Evolutionary conservation across 2,888 invertebrate genomes (phyloP).

Genomic region (Epsilonema sp.): DNA sequence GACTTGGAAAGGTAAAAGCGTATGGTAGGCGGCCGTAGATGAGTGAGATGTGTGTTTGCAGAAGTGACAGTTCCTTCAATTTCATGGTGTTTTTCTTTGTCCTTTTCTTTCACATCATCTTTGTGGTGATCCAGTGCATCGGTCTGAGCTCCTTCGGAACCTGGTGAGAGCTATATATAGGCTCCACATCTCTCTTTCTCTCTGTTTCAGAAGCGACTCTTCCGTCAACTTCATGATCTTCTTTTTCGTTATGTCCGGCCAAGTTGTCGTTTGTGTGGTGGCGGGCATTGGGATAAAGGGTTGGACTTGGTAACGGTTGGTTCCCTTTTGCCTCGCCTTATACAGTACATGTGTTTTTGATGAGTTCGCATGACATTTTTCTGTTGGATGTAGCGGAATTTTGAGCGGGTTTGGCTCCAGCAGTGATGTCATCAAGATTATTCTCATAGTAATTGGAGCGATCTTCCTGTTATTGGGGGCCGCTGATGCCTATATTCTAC

Average conservation of each 20-base stretch:
- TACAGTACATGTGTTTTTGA: too few relatives aligned
- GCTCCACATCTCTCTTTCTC: conserved; percentile 13
- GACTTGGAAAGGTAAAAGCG: too few relatives aligned
- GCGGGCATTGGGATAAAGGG: not conserved
- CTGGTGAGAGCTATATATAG: not conserved
- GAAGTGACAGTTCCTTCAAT: conserved; percentile 95
- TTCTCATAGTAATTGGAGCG: too few relatives aligned
- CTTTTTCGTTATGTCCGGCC: conserved; percentile 49
- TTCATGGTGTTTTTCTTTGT: conserved; percentile 51
- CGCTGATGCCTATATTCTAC: too few relatives aligned
- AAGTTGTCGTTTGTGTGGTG: conserved; percentile 38
- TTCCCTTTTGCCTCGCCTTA: not conserved
- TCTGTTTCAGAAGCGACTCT: conserved; percentile 1
- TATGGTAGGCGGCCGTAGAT: too few relatives aligned
- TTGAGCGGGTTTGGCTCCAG: too few relatives aligned
- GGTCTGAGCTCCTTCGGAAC: conserved; percentile 6
- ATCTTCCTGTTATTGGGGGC: too few relatives aligned
- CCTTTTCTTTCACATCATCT: conserved; percentile 3
- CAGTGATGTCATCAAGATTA: too few relatives aligned
- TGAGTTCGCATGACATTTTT: too few relatives aligned
- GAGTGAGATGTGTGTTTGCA: too few relatives aligned
- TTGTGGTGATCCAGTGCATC: conserved; percentile 3
- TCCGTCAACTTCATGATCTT: conserved; percentile 29
- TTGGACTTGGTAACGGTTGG: not conserved
- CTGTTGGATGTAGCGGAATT: too few relatives aligned